These are phyloP conservation scores for Agapornis canus DNA, from an alignment of 2,797 vertebrate genomes.

Conservation along the genomic window DNA sequence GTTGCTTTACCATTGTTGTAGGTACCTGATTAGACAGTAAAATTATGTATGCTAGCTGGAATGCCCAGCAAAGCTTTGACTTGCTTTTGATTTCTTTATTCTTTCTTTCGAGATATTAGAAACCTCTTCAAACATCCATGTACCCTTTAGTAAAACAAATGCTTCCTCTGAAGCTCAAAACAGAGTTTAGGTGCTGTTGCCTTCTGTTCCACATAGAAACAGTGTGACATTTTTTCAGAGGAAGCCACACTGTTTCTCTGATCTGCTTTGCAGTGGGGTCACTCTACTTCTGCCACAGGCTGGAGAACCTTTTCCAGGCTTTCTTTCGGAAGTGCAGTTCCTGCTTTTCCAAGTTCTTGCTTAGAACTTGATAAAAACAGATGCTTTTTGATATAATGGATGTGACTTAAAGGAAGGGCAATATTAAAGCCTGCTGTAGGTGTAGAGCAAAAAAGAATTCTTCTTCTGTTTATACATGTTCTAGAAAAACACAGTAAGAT, in stretches of 20 bases:
- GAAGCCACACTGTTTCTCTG: neutral
- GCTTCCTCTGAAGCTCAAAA: neutral
- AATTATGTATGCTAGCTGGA: neutral
- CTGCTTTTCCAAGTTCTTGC: neutral
- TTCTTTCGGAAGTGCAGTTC: neutral
- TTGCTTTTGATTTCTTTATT: neutral
- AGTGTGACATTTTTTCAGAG: neutral
- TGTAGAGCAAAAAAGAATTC: neutral
- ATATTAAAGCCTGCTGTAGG: neutral
- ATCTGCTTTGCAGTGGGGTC: neutral
- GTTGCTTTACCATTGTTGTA: neutral
- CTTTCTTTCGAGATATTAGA: neutral
- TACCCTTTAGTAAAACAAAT: neutral
- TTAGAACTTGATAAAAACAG: neutral
- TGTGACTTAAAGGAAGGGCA: neutral
- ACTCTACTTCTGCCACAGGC: neutral
- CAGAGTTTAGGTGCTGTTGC: neutral
- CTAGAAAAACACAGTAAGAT: neutral
- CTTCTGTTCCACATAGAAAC: neutral
- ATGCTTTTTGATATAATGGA: neutral
- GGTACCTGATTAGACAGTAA: neutral
- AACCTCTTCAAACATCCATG: neutral
- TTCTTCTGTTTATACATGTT: neutral
- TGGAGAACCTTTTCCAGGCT: neutral
- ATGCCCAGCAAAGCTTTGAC: neutral